Evolutionary conservation across 2,888 invertebrate genomes (phyloP).

Genomic region (Erebia palarica): DNA sequence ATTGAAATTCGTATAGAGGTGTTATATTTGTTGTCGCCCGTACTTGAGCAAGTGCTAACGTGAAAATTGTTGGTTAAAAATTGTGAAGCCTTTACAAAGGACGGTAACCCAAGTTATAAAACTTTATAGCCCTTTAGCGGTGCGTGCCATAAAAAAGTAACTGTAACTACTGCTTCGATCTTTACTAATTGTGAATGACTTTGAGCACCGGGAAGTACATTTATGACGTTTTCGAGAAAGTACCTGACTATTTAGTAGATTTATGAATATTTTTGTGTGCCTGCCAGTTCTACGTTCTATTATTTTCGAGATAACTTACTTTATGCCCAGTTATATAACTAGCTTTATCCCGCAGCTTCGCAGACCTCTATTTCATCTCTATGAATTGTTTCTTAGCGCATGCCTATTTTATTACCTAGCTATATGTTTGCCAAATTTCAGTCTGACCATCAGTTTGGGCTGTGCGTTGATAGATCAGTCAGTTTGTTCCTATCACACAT

Average conservation of each 20-base stretch:
- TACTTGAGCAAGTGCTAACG: conserved; percentile 50
- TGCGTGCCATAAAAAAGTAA: conserved; percentile 53
- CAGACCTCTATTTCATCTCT: too few relatives aligned
- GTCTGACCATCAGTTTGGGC: too few relatives aligned
- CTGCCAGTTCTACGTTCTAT: too few relatives aligned
- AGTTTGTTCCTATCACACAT: too few relatives aligned
- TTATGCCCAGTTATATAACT: too few relatives aligned
- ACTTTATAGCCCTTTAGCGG: conserved; percentile 53
- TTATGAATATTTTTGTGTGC: not conserved
- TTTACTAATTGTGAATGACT: conserved; percentile 24
- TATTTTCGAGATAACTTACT: not conserved
- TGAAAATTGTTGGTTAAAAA: conserved; percentile 42
- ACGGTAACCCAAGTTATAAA: conserved; percentile 57
- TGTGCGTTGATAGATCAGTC: too few relatives aligned
- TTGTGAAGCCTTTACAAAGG: conserved; percentile 43
- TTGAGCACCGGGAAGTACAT: conserved; percentile 27
- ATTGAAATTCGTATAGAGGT: not conserved
- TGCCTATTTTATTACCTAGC: too few relatives aligned
- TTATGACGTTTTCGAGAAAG: conserved; percentile 12
- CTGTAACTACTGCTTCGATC: conserved; percentile 45
- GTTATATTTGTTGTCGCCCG: conserved; percentile 5
- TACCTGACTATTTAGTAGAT: not conserved
- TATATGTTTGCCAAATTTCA: too few relatives aligned
- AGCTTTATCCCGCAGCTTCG: too few relatives aligned
- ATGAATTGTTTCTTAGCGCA: too few relatives aligned